A percentile compares a stretch with the other conserved stretches of the same genome.
Conservation (phyloP, 2,888 invertebrate species). For the Quadriops clusia region DNA sequence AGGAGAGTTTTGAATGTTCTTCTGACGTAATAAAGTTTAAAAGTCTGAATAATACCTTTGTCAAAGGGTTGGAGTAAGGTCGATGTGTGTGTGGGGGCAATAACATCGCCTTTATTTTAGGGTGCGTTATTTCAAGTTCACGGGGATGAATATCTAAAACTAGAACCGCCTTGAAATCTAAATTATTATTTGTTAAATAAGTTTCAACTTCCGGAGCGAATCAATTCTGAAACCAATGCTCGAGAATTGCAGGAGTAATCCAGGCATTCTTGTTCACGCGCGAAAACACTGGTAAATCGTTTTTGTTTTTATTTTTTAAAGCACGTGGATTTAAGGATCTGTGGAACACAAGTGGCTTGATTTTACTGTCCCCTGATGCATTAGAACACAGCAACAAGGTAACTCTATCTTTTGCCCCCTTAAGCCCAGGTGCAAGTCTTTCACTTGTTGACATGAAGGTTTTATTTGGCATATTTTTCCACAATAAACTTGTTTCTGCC, state of each 20-base stretch:
- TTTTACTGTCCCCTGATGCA: slow-evolving; percentile 16
- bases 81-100: slow-evolving; percentile 23
- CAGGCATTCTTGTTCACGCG: slow-evolving; percentile 19
- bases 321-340: slow-evolving; percentile 18
- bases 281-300: slow-evolving; percentile 15
- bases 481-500: slow-evolving; percentile 20
- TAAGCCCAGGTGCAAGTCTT: slow-evolving; percentile 17
- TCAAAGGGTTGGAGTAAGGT: slow-evolving; percentile 21
- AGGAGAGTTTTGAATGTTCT: not conserved
- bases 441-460: slow-evolving; percentile 17
- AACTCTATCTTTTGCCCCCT: slow-evolving; percentile 17
- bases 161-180: slow-evolving; percentile 11
- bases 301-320: slow-evolving; percentile 15
- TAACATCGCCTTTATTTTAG: slow-evolving; percentile 14
- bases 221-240: slow-evolving; percentile 18
- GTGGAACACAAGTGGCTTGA: slow-evolving; percentile 19
- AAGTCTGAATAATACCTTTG: slow-evolving; percentile 13
- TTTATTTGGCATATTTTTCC: slow-evolving; percentile 18
- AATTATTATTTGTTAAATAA: slow-evolving; percentile 11
- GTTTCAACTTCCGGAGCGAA: slow-evolving; percentile 17
- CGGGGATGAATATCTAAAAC: slow-evolving; percentile 15
- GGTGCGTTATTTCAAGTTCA: slow-evolving; percentile 9
- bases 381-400: slow-evolving; percentile 17
- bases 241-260: slow-evolving; percentile 16
- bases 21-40: slow-evolving; percentile 2